phyloP scores from a whole-genome alignment of 2,888 invertebrate genomes.

The Microctonus aethiopoides region DNA sequence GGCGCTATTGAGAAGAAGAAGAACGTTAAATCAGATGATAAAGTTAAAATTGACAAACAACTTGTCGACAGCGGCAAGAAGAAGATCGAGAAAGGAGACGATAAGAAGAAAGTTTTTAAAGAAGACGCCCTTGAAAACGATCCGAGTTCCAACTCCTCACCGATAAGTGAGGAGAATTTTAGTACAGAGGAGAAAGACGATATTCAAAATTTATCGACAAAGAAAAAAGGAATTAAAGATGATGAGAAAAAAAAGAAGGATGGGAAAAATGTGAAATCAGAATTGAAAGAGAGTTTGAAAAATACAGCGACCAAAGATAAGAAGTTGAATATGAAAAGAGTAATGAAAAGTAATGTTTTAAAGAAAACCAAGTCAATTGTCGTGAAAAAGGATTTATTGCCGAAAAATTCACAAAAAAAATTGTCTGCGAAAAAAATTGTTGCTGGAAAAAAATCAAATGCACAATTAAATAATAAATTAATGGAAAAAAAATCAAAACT shows the following conservation, averaged over 20 bases:
- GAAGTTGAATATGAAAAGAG: constrained; percentile 58
- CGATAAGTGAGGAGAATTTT: constrained; percentile 43
- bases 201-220: constrained; percentile 43
- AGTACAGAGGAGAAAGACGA: constrained; percentile 50
- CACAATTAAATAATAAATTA: constrained; percentile 58
- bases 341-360: constrained; percentile 50
- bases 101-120: constrained; percentile 44
- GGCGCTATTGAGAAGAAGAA: constrained; percentile 35
- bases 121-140: constrained; percentile 48
- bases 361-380: constrained; percentile 41
- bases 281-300: constrained; percentile 54
- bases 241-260: constrained; percentile 61
- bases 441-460: constrained; percentile 53
- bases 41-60: constrained; percentile 43
- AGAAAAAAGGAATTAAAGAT: constrained; percentile 49
- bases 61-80: constrained; percentile 40
- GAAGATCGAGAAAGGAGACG: constrained; percentile 41
- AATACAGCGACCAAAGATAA: constrained; percentile 56
- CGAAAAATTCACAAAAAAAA: constrained; percentile 40
- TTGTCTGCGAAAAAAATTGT: constrained; percentile 48
- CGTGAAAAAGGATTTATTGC: constrained; percentile 37
- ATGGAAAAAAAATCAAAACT: constrained; percentile 62
- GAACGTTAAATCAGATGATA: constrained; percentile 28
- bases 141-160: neutral
- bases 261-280: constrained; percentile 53